Evolutionary conservation across 2,888 invertebrate species (phyloP).

Genomic region (Maniola hyperantus): DNA sequence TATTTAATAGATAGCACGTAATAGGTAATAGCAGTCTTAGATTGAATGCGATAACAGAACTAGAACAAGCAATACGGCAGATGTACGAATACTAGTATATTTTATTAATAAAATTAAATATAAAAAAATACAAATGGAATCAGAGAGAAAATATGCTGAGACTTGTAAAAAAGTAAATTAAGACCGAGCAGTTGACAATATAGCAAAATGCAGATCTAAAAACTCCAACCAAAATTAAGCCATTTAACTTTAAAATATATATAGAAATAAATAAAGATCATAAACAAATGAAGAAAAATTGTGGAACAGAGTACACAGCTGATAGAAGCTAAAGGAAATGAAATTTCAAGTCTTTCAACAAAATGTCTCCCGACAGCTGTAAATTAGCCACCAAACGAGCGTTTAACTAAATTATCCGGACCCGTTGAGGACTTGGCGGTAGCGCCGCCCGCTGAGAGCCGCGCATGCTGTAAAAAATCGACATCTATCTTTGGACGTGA

Average conservation of each 20-base stretch:
- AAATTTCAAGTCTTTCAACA: neutral
- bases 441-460: constrained; percentile 42
- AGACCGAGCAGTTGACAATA: neutral
- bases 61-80: constrained; percentile 1
- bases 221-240: no score
- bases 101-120: neutral
- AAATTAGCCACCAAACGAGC: constrained; percentile 49
- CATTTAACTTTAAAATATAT: no score
- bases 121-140: no score
- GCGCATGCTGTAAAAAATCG: constrained; percentile 16
- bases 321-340: neutral
- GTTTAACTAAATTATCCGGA: constrained; percentile 51
- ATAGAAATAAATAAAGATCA: no score
- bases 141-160: neutral
- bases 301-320: no score
- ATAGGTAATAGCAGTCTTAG: neutral
- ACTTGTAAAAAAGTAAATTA: no score
- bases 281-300: no score
- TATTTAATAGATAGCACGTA: constrained; percentile 5
- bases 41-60: constrained; percentile 2
- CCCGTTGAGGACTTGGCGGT: constrained; percentile 39
- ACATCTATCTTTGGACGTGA: constrained; percentile 25
- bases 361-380: constrained; percentile 36
- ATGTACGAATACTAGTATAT: neutral
- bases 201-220: no score